Evolutionary conservation across 2,797 vertebrate genomes (phyloP).

Genomic region (Hemitrygon akajei): DNA sequence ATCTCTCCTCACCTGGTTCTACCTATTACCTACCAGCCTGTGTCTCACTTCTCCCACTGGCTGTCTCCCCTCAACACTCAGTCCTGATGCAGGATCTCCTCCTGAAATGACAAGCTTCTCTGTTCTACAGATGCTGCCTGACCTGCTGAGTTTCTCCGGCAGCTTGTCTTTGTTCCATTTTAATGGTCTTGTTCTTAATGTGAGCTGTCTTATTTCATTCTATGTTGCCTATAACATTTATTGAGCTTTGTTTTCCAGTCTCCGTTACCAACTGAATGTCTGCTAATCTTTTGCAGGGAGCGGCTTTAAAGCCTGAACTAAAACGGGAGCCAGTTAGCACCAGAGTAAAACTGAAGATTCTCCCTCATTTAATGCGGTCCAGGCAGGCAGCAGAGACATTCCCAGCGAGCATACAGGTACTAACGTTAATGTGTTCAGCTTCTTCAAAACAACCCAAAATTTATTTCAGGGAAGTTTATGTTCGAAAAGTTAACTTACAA

Average conservation of each 20-base stretch:
- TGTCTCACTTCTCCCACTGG: too few relatives aligned
- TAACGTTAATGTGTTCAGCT: not conserved
- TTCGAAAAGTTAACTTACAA: too few relatives aligned
- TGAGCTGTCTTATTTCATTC: not conserved
- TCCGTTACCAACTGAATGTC: not conserved
- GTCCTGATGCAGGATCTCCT: too few relatives aligned
- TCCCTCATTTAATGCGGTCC: conserved; percentile 89
- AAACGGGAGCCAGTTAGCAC: conserved; percentile 96
- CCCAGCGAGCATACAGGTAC: conserved; percentile 93
- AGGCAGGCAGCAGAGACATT: conserved; percentile 90
- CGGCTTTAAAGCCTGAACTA: conserved; percentile 81
- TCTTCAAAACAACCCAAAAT: not conserved
- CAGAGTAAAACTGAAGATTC: conserved; percentile 92
- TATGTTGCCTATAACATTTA: not conserved
- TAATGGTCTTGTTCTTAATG: too few relatives aligned
- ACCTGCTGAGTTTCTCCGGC: not conserved
- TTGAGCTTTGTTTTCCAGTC: not conserved
- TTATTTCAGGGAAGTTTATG: not conserved
- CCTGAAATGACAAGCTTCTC: too few relatives aligned
- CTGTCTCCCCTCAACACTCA: too few relatives aligned
- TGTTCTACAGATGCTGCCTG: not conserved
- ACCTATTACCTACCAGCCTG: too few relatives aligned
- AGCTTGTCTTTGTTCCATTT: not conserved
- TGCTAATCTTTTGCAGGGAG: conserved; percentile 60
- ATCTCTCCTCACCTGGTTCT: too few relatives aligned